These are phyloP conservation scores for Mythimna lalbum DNA, from an alignment of 2,888 invertebrate species.

Conservation along the genomic window DNA sequence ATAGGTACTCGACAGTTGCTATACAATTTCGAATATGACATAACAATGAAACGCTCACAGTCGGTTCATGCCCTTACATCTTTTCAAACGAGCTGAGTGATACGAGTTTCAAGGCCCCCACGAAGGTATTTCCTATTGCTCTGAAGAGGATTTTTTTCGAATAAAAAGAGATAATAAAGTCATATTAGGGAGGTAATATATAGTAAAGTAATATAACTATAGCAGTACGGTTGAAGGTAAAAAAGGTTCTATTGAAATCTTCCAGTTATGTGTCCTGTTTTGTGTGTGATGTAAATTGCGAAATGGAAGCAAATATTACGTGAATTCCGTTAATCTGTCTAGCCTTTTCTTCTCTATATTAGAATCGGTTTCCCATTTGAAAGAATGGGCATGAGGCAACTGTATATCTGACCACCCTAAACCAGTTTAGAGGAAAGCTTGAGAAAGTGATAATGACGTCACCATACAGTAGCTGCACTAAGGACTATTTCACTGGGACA, in stretches of 20 bases:
- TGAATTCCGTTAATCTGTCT: no score
- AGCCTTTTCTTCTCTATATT: not conserved
- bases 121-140: slow-evolving; percentile 58
- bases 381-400: no score
- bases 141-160: slow-evolving; percentile 41
- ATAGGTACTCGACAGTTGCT: not conserved
- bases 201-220: slow-evolving; percentile 28
- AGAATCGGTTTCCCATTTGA: no score
- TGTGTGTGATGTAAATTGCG: slow-evolving; percentile 22
- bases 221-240: slow-evolving; percentile 14
- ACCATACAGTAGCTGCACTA: no score
- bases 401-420: no score
- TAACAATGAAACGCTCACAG: slow-evolving; percentile 7
- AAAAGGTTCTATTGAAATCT: slow-evolving; percentile 49
- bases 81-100: slow-evolving; percentile 52
- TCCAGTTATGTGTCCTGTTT: slow-evolving; percentile 1
- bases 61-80: slow-evolving; percentile 26
- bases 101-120: slow-evolving; percentile 40
- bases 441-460: no score
- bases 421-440: no score
- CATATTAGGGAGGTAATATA: slow-evolving; percentile 50
- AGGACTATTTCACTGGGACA: no score
- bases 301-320: not conserved
- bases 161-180: slow-evolving; percentile 61
- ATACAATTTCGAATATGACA: not conserved